Base-by-base conservation (phyloP, 1,140 invertebrate species). In the Cheumatopsyche charites region DNA sequence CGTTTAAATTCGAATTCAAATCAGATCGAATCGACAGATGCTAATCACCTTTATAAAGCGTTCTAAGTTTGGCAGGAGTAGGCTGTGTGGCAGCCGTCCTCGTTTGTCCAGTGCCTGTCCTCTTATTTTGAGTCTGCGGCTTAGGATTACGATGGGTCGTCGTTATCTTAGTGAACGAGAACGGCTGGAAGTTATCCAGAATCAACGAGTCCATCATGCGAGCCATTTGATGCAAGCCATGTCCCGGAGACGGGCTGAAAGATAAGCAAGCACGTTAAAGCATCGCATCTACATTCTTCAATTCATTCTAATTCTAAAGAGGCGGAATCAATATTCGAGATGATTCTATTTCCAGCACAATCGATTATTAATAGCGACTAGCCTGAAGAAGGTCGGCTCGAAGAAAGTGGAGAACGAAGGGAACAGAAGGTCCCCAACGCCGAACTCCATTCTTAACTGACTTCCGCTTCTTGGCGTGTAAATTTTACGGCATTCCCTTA, bases 201-300 rank as follows among this genome's bases (percentile, higher is more conserved):
- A 90, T 87, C 75, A 90, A 83, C 1, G 88, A 87, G 77, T 90
- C 89, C 89, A 90, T 90, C 88, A 90, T 90, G 6, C 88, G 80
- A 49, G 89, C 88, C 86, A 90, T 88, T 74, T 89, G 88, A 69
- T 89, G 87, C 58, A 90, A 86, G 11, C 85, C 82, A 62, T 80
- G 80, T 62, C 83, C 81, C 45, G 84, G 84, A 67, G 83, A 82
- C 72, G 83, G 84, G 65, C 85, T 83, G 75, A 67, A 70, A 70
- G n/a, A n/a, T n/a, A n/a, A n/a, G n/a, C n/a, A n/a, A n/a, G n/a
- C n/a, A n/a, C n/a, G n/a, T n/a, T 4, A 65, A 49, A 29, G 7
- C 7, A 62, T 9, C 4, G 12, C 5, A 13, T 23, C 15, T 23
- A n/a, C 42, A n/a, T n/a, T 7, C n/a, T 9, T 43, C 42, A 43